phyloP scores from a whole-genome alignment of 2,888 invertebrate species.

The Dynastes hyllus region DNA sequence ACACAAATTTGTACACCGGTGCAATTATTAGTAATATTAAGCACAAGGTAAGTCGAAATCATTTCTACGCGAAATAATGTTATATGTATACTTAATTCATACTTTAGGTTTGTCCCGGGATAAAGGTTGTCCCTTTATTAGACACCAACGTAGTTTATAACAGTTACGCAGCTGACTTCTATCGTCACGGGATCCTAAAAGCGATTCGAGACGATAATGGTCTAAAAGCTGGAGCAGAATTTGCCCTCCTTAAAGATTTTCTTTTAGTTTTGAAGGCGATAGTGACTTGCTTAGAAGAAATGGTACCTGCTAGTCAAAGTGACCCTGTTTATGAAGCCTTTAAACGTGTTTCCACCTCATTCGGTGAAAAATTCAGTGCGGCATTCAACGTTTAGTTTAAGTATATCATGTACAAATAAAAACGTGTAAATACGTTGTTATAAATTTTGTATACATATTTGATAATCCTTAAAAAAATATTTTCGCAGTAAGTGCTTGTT shows the following conservation, averaged over 20 bases:
- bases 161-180: slow-evolving; percentile 54
- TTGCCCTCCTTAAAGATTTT: slow-evolving; percentile 52
- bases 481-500: too few species aligned
- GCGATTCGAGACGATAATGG: slow-evolving; percentile 53
- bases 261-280: slow-evolving; percentile 52
- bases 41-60: slow-evolving; percentile 36
- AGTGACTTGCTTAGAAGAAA: slow-evolving; percentile 53
- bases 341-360: not conserved
- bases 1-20: slow-evolving; percentile 43
- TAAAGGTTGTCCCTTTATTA: slow-evolving; percentile 53
- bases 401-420: not conserved
- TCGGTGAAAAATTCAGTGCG: not conserved
- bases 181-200: slow-evolving; percentile 51
- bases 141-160: slow-evolving; percentile 48
- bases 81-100: not conserved
- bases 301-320: slow-evolving; percentile 46
- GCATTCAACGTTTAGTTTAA: not conserved
- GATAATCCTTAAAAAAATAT: not conserved
- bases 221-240: slow-evolving; percentile 52
- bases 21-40: slow-evolving; percentile 49
- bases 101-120: slow-evolving; percentile 52
- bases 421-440: not conserved
- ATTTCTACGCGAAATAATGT: not conserved
- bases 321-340: slow-evolving; percentile 29
- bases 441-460: not conserved